Evolutionary conservation across 2,888 invertebrate genomes (phyloP), one percentile per base, ranked within the genome.

Genomic region (Monopis laevigella): DNA sequence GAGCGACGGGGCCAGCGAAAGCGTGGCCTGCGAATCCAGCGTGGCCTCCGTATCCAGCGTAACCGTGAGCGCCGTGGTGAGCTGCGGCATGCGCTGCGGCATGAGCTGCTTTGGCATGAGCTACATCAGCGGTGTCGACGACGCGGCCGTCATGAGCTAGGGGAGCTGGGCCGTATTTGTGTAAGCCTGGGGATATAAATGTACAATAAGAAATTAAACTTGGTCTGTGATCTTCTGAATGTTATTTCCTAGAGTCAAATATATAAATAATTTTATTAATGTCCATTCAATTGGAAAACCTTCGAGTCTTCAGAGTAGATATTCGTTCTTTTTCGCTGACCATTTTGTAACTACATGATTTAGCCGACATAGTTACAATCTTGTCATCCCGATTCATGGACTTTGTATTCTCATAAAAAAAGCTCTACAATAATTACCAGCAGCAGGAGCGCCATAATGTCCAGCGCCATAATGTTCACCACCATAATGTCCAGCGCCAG

Each of bases 61-160:
- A 60, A 8, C 26, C 45, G 11, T 59, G 56, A 8, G 65, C 70
- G 43, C 46, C 56, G 18, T 58, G 65, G 56, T 71, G 64, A 1
- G 73, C 77, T 28, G 64, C 65, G 28, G 67, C 63, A 62, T 74
- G 81, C 19, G 83, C 82, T 41, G 77, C 71, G 51, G 74, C 58
- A 60, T 83, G 84, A 27, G 82, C 82, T 21, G 82, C 75, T 62
- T 83, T 85, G 45, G 84, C 82, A 53, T 83, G 82, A 13, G 85
- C 82, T 1, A 82, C 82, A 66, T 83, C 83, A 46, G 82, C 78
- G 17, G 82, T 82, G 65, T 81, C 82, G 2, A 80, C 50, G 43
- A 80, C 81, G 48, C 77, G 78, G 27, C 80, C 80, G 55, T 80
- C 80, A 46, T 80, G 80, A 17, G 80, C 80, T 19, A 80, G 67